phyloP scores from a whole-genome alignment of 1,140 invertebrate species.

The Liolophura sinensis region DNA sequence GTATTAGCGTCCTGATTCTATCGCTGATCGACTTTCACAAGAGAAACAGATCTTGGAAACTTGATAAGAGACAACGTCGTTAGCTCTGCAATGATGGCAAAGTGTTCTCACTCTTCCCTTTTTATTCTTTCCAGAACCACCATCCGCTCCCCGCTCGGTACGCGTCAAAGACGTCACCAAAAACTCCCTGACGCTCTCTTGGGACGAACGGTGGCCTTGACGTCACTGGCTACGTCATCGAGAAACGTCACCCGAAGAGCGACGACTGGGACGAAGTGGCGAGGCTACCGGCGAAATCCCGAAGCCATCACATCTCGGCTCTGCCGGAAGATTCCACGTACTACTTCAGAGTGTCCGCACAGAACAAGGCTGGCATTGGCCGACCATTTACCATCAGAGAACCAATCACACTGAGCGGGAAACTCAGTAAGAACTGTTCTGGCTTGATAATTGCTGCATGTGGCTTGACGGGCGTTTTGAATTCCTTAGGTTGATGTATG shows the following conservation, averaged over 20 bases:
- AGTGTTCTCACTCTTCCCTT: neutral
- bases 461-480: too few relatives aligned
- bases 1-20: neutral
- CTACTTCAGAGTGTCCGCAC: conserved; percentile 88
- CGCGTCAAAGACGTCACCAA: conserved; percentile 87
- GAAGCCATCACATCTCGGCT: conserved; percentile 38
- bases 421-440: too few relatives aligned
- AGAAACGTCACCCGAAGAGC: conserved; percentile 83
- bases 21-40: neutral
- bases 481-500: too few relatives aligned
- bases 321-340: conserved; percentile 40
- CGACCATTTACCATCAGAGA: conserved; percentile 67
- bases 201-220: conserved; percentile 64
- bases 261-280: conserved; percentile 85
- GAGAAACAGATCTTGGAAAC: neutral
- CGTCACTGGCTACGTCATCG: conserved; percentile 52
- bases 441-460: too few relatives aligned
- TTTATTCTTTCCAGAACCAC: conserved; percentile 22
- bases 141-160: conserved; percentile 76
- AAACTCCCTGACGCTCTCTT: conserved; percentile 91
- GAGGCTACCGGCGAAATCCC: conserved; percentile 32
- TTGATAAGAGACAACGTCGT: too few relatives aligned
- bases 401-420: too few relatives aligned
- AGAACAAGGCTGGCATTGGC: conserved; percentile 93
- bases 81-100: too few relatives aligned